Evolutionary conservation across 2,797 vertebrate genomes (phyloP), one percentile per base, ranked within the genome.

Genomic region (Lophotriccus pileatus): DNA sequence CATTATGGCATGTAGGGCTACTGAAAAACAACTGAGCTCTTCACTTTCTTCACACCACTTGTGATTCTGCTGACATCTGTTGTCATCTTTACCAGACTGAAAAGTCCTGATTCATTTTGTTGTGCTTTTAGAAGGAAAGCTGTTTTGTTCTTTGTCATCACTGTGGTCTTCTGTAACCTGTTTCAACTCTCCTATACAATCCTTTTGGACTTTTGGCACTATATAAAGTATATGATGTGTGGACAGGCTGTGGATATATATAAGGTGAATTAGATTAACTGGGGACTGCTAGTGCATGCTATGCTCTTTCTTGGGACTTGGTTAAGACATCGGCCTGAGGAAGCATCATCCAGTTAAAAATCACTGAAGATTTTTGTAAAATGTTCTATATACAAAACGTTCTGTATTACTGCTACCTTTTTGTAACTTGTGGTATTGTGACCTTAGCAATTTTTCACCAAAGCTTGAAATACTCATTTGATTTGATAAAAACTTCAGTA

Each of bases 141-240:
- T 67, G 1, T 67, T 72, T 44, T 67, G 18, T 67, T 70, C 4
- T 79, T 18, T 1, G 0, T 69, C 0, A 0, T 28, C 14, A 17
- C 23, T 19, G 20, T 56, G 46, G 8, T 79, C 39, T 82, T 49
- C 43, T 74, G 30, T 78, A 44, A 64, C 18, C 41, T 16, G 6
- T 53, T 75, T 36, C 17, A 47, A 17, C 21, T 84, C 19, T 62
- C 62, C 78, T 53, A 0, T 44, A 1, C 43, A 80, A 62, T 62
- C 7, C 12, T 43, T 67, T 43, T 32, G 50, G 25, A 41, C 30
- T 70, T 81, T 15, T 28, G 7, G 12, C 25, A 19, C 18, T 67
- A 9, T 30, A 28, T 46, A 13, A 91, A 84, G 7, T 22, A 14
- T 80, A 84, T 67, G n/a, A 62, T 22, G 7, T 63, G 28, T 32